Evolutionary conservation across 2,797 vertebrate genomes (phyloP).

Genomic region (Anomalospiza imberbis): DNA sequence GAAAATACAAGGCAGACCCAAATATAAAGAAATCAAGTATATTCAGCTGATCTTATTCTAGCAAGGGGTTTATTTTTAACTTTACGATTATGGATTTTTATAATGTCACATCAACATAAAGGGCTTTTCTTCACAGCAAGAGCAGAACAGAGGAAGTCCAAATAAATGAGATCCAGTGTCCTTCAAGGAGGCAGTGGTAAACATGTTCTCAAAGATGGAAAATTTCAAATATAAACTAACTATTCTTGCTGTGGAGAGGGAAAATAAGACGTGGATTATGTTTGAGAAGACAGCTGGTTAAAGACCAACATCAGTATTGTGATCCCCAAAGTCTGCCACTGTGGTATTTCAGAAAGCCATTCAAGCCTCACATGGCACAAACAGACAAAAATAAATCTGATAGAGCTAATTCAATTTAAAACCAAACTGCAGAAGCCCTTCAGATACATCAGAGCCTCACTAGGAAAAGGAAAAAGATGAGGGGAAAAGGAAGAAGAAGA

Average conservation of each 20-base stretch:
- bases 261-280: conserved; percentile 20
- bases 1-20: not conserved
- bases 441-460: not conserved
- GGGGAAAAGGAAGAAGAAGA: not conserved
- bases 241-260: not conserved
- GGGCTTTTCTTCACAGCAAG: conserved; percentile 42
- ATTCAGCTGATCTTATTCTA: conserved; percentile 14
- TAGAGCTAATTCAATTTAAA: not conserved
- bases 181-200: conserved; percentile 34
- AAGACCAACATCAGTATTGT: conserved; percentile 19
- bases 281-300: conserved; percentile 42
- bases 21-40: not conserved
- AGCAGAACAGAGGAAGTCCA: conserved; percentile 27
- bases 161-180: conserved; percentile 18
- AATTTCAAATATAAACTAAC: conserved; percentile 36
- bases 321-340: not conserved
- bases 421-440: not conserved
- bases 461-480: not conserved
- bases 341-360: not conserved
- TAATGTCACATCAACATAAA: conserved; percentile 33
- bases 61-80: conserved; percentile 44
- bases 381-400: not conserved
- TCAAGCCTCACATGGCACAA: not conserved
- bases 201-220: conserved; percentile 21
- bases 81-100: conserved; percentile 35